Conservation (phyloP, 2,113 vertebrate genomes). For the Paedocypris sp. region DNA sequence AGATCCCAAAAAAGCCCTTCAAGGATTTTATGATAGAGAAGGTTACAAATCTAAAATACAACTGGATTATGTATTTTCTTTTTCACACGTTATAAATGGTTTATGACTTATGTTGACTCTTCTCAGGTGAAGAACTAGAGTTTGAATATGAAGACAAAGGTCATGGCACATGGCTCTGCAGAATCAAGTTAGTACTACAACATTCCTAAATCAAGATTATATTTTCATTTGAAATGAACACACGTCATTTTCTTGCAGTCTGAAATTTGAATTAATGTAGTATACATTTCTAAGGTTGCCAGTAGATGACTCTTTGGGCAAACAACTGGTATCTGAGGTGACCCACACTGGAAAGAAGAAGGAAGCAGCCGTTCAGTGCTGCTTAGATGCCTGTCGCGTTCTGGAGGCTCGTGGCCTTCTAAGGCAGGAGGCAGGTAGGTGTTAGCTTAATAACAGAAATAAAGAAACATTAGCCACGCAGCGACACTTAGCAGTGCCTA, state of each 20-base stretch:
- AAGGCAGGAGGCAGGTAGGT: constrained; percentile 88
- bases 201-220: not conserved
- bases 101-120: not conserved
- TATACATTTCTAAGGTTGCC: constrained; percentile 64
- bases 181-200: constrained; percentile 71
- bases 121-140: constrained; percentile 85
- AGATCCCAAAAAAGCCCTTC: constrained; percentile 90
- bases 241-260: not conserved
- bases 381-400: constrained; percentile 86
- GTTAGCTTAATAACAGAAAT: too few relatives aligned
- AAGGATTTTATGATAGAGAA: constrained; percentile 96
- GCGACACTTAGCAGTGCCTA: too few relatives aligned
- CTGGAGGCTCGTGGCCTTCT: constrained; percentile 86
- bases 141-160: constrained; percentile 91
- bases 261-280: not conserved
- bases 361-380: constrained; percentile 81
- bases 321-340: constrained; percentile 85
- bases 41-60: constrained; percentile 53
- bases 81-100: not conserved
- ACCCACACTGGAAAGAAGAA: constrained; percentile 89
- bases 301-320: constrained; percentile 81
- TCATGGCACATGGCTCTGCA: constrained; percentile 87
- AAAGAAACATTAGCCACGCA: too few relatives aligned
- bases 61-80: not conserved
- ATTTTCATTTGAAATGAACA: not conserved